phyloP scores from a whole-genome alignment of 2,888 invertebrate species.

The Erebia aethiops region DNA sequence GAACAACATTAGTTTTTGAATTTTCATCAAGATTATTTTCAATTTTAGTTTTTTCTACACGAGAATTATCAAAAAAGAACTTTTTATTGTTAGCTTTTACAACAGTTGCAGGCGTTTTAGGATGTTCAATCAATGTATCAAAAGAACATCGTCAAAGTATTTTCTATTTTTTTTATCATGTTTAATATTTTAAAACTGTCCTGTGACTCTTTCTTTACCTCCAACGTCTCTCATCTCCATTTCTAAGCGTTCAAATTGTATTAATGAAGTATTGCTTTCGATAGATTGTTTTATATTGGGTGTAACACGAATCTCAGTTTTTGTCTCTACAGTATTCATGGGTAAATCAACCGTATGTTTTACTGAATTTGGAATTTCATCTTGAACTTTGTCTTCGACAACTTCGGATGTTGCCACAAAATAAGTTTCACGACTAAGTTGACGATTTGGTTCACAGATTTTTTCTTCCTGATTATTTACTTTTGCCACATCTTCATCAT shows the following conservation, averaged over 20 bases:
- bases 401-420: conserved; percentile 15
- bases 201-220: conserved; percentile 39
- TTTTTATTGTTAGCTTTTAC: conserved; percentile 33
- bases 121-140: conserved; percentile 2
- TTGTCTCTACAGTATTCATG: background rate
- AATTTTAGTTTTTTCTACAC: conserved; percentile 37
- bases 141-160: conserved; percentile 52
- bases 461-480: background rate
- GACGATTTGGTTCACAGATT: background rate
- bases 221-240: conserved; percentile 48
- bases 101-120: conserved; percentile 29
- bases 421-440: conserved; percentile 27
- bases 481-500: background rate
- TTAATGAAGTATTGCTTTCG: conserved; percentile 57
- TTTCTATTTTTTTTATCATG: conserved; percentile 54
- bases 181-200: conserved; percentile 49
- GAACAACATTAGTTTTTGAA: conserved; percentile 3
- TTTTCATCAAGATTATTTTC: background rate
- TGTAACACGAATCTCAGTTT: background rate
- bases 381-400: conserved; percentile 1
- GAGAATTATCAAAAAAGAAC: conserved; percentile 58
- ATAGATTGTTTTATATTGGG: conserved; percentile 46
- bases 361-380: conserved; percentile 1
- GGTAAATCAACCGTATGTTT: background rate
- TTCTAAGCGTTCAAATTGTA: conserved; percentile 65